Conservation (phyloP, 2,113 vertebrate species). For the Chaetops frenatus region DNA sequence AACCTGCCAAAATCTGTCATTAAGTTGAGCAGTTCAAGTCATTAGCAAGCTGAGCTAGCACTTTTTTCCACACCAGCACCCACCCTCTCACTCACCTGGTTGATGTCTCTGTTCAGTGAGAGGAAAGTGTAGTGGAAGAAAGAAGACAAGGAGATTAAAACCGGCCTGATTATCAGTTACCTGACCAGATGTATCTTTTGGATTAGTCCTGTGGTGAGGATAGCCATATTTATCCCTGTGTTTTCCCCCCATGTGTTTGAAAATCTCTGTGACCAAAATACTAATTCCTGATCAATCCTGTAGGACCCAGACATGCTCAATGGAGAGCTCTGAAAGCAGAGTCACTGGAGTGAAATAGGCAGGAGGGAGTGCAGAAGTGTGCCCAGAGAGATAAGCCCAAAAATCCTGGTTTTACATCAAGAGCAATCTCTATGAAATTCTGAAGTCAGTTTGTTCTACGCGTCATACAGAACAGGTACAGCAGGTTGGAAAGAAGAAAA, state of each 20-base stretch:
- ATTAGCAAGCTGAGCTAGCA: background rate
- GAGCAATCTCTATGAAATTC: background rate
- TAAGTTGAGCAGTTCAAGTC: background rate
- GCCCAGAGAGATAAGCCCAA: background rate
- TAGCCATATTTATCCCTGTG: accelerated
- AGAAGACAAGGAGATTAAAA: background rate
- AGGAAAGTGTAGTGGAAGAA: background rate
- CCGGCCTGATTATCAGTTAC: background rate
- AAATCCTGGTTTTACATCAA: accelerated
- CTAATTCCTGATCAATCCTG: background rate
- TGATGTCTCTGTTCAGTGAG: background rate
- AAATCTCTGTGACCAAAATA: background rate
- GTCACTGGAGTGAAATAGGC: background rate
- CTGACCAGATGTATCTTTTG: accelerated
- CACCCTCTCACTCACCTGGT: background rate
- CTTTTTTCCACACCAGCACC: background rate
- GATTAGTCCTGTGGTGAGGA: background rate
- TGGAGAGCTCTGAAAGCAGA: background rate
- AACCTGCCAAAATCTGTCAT: background rate
- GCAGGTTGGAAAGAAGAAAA: background rate
- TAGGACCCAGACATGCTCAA: background rate
- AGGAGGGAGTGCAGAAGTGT: background rate
- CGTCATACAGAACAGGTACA: background rate
- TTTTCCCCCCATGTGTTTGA: background rate
- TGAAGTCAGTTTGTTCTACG: background rate